A percentile compares a stretch with the other conserved stretches of the same genome.
These are phyloP conservation scores for Onchidella celtica DNA, from an alignment of 2,888 invertebrate species.

Conservation along the genomic window DNA sequence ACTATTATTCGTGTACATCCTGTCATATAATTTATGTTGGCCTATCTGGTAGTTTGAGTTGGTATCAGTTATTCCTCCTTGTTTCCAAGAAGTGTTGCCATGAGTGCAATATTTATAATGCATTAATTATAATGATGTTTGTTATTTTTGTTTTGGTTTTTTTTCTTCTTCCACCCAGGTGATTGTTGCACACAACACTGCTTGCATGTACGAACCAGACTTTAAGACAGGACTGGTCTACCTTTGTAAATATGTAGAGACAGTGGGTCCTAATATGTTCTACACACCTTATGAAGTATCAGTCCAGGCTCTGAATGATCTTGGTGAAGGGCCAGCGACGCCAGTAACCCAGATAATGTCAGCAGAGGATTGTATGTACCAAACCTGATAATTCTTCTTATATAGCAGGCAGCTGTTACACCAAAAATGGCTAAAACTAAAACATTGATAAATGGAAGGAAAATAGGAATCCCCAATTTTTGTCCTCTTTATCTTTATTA, in stretches of 20 bases:
- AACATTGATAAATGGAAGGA: too few relatives aligned
- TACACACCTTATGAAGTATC: conserved; percentile 78
- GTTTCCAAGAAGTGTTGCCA: neutral
- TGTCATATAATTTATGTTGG: too few relatives aligned
- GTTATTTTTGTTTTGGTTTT: neutral
- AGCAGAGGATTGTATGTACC: conserved; percentile 73
- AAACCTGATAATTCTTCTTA: neutral
- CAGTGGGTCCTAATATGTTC: conserved; percentile 75
- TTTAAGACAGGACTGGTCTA: conserved; percentile 35
- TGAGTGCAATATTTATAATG: neutral
- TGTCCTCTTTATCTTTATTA: too few relatives aligned
- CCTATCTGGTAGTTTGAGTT: too few relatives aligned
- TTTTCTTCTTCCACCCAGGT: neutral
- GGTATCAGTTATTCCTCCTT: too few relatives aligned
- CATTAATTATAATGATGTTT: neutral
- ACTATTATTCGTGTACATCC: too few relatives aligned
- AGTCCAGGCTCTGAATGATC: conserved; percentile 72
- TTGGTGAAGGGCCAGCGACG: conserved; percentile 92
- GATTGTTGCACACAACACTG: conserved; percentile 26
- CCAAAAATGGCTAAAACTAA: too few relatives aligned
- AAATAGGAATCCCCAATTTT: too few relatives aligned
- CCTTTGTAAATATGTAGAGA: conserved; percentile 54
- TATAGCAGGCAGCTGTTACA: too few relatives aligned
- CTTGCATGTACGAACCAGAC: conserved; percentile 38
- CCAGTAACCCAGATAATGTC: conserved; percentile 84